Evolutionary conservation across 2,888 invertebrate genomes (phyloP).

Genomic region (Gastracanthus pulcherrimus): DNA sequence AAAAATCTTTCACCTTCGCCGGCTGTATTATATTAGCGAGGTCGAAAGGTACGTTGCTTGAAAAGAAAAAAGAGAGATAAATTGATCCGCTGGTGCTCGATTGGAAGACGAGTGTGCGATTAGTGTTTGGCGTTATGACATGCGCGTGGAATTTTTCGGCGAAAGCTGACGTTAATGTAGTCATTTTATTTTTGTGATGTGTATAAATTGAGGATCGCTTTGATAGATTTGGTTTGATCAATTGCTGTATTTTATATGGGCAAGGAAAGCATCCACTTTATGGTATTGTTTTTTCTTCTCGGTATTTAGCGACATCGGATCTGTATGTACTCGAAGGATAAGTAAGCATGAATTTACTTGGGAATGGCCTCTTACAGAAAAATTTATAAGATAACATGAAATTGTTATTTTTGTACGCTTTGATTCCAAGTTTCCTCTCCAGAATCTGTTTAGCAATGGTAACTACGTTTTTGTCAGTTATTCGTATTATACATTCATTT

Average conservation of each 20-base stretch:
- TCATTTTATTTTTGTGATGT: neutral
- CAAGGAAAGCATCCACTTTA: neutral
- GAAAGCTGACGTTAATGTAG: no score
- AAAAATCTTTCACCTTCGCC: neutral
- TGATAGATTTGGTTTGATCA: neutral
- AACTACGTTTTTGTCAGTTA: neutral
- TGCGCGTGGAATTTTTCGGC: neutral
- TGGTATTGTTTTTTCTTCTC: neutral
- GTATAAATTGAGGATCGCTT: neutral
- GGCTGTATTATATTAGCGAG: neutral
- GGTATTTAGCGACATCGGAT: neutral
- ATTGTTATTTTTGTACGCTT: neutral
- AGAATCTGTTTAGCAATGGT: neutral
- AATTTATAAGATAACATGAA: neutral
- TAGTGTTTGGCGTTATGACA: no score
- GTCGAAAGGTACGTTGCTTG: neutral
- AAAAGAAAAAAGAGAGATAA: neutral
- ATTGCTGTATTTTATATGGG: neutral
- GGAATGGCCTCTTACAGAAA: neutral
- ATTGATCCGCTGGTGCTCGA: no score
- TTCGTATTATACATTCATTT: neutral
- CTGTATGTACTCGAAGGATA: neutral
- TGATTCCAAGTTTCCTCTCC: neutral
- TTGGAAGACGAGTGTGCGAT: no score
- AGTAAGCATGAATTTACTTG: neutral